Evolutionary conservation across 2,888 invertebrate genomes (phyloP), one percentile per base, ranked within the genome.

Genomic region (Steinernema carpocapsae): DNA sequence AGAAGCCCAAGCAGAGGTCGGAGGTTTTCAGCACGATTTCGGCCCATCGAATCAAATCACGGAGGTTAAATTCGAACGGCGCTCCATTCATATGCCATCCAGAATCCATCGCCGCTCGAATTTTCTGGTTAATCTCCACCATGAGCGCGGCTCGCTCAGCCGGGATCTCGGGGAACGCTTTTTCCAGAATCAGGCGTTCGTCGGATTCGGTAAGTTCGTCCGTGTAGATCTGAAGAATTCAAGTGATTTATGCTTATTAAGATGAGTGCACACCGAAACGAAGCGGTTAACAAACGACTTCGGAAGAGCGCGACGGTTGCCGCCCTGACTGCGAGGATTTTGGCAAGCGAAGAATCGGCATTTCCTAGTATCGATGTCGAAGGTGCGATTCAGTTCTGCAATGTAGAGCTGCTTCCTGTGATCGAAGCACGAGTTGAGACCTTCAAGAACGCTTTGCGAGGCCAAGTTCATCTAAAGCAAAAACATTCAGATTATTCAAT

Each of bases 371-470:
- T 82, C 81, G 56, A 86, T 80, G 19, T 78, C 76, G 76, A 85
- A 85, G 24, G 80, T 93, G 88, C 92, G 92, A 70, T 93, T 94
- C 14, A 99, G 90, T 89, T 99, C 99, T 0, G 99, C 95, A 75
- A 99, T 93, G 87, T 91, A 99, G 26, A 99, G 92, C 89, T 96
- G 94, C 0, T 94, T 94, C 84, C 99, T 91, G 88, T 99, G 99
- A 90, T 99, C 99, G 74, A 99, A 91, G 86, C 97, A 97, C 0
- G 99, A 97, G 88, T 99, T 99, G 1, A 99, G 91, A 37, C 97
- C 99, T 90, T 99, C 99, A 17, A 99, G 90, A 0, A 99, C 97
- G 0, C 97, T 94, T 88, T 99, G 99, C 0, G 97, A 96, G 0
- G 99, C 99, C 79, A 99, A 91, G 90, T 99, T 99, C 80, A 99